Base-by-base conservation (phyloP, 2,888 invertebrate genomes). In the Drosophila helvetica region DNA sequence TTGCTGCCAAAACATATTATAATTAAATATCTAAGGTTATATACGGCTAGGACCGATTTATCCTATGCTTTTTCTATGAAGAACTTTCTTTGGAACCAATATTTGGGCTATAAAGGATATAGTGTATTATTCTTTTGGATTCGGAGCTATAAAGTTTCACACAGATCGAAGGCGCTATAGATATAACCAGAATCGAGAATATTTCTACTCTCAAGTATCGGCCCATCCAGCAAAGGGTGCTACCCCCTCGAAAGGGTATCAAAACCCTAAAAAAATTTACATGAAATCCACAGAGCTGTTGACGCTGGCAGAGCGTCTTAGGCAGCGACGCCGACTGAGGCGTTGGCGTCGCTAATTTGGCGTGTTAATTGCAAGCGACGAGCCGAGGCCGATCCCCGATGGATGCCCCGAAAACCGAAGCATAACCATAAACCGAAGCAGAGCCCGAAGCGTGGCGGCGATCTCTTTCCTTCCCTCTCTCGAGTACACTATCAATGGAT, bases 311-410 rank as follows among this genome's bases (percentile, higher is more conserved):
- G 46, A 38, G 38, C 15, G 38, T 38, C 38, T 38, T 38, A n/a
- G 38, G 38, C 38, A 38, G 38, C 27, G 17, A 30, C 52, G 45
- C n/a, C 8, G 33, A 47, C 54, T 19, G 46, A 18, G 56, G 57
- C 71, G 62, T 55, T 62, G 62, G 63, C 55, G 77, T 82, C 62
- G 88, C 88, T 87, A 86, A 86, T 86, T 86, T 86, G 79, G 86
- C 85, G 88, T 86, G 85, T 83, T 86, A 86, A 86, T 86, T 86
- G 86, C 74, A 73, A 77, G 58, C 79, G 77, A 70, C 65, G 71
- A 77, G 74, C 74, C 78, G 67, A 62, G 58, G 58, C 77, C 67
- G 43, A 59, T 55, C 43, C 10, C 38, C 43, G 18, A 15, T 33
- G 57, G 42, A 53, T 53, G 9, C 22, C 12, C 47, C 27, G 17